Percentiles rank a stretch among this genome's conserved stretches.
phyloP scores from a whole-genome alignment of 2,113 vertebrate species.

The Prunella fulvescens region DNA sequence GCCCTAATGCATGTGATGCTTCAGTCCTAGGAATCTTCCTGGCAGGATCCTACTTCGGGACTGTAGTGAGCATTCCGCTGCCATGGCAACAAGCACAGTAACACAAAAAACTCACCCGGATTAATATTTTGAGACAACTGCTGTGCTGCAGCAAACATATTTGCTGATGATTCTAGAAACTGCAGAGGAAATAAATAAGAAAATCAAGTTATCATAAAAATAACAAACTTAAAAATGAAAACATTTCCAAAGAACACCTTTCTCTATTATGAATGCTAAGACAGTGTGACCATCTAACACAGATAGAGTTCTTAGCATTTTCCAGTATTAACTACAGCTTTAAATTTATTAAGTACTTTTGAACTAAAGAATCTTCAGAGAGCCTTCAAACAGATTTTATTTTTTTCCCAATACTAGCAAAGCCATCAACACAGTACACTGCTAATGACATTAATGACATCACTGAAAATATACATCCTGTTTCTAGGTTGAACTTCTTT shows the following conservation, averaged over 20 bases:
- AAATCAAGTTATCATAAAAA: not conserved
- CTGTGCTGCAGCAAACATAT: slow-evolving; percentile 88
- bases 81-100: not conserved
- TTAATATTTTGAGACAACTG: slow-evolving; percentile 77
- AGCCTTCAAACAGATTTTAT: not conserved
- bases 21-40: not conserved
- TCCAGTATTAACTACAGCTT: not conserved
- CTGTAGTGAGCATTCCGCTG: not conserved
- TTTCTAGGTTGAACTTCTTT: not conserved
- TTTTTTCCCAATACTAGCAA: not conserved
- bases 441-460: not conserved
- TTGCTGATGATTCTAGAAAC: slow-evolving; percentile 90
- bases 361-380: not conserved
- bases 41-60: fast-evolving
- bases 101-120: slow-evolving; percentile 75
- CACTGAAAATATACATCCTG: not conserved
- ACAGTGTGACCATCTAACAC: not conserved
- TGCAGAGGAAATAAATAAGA: slow-evolving; percentile 49
- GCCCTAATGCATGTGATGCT: not conserved
- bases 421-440: not conserved
- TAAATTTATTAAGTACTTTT: not conserved
- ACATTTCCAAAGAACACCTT: not conserved
- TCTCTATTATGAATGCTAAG: not conserved
- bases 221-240: not conserved
- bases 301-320: not conserved